Conservation (phyloP, 2,888 invertebrate species). For the Conomelus anceps region DNA sequence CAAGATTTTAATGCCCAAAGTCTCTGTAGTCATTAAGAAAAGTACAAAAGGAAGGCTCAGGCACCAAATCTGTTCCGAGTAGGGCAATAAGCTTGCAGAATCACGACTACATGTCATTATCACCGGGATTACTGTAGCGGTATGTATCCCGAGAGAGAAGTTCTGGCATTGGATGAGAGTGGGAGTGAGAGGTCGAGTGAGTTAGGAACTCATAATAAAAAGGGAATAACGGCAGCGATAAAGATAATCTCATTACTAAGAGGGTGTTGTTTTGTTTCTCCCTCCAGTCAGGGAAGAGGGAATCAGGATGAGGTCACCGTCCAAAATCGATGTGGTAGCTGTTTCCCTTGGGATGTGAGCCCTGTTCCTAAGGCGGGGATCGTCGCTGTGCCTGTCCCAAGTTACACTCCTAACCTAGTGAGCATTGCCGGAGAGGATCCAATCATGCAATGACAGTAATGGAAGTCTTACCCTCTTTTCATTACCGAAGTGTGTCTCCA, state of each 20-base stretch:
- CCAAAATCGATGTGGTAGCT: background rate
- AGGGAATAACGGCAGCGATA: background rate
- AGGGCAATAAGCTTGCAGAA: background rate
- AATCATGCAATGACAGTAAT: background rate
- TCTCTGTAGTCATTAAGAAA: background rate
- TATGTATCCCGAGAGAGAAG: background rate
- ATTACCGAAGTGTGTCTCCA: background rate
- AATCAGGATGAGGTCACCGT: background rate
- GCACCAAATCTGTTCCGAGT: background rate
- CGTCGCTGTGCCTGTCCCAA: too few relatives aligned
- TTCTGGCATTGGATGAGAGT: background rate
- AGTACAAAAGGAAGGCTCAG: background rate
- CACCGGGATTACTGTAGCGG: background rate
- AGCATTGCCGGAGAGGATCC: background rate
- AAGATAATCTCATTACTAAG: background rate
- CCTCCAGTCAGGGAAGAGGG: background rate
- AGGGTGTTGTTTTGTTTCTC: background rate
- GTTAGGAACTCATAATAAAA: background rate
- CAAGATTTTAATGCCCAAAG: background rate
- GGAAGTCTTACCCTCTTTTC: background rate
- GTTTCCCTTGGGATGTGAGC: background rate
- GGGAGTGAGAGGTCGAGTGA: background rate
- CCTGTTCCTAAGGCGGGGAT: background rate
- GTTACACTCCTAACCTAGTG: background rate
- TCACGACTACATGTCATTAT: background rate